Percentiles rank a stretch among this genome's conserved stretches.
Conservation (phyloP, 2,888 invertebrate genomes). For the Rhingia rostrata region DNA sequence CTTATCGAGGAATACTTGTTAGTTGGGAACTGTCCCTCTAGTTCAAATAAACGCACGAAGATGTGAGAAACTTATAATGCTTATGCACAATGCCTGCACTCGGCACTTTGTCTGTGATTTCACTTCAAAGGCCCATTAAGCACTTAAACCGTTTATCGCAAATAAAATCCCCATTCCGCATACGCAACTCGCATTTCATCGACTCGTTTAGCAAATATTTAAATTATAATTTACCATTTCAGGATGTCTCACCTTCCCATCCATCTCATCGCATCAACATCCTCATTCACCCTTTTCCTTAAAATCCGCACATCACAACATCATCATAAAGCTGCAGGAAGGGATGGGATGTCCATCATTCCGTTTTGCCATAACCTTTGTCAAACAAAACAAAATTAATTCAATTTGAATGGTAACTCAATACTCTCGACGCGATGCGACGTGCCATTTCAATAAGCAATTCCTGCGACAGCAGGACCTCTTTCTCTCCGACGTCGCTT, state of each 20-base stretch:
- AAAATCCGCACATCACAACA: constrained; percentile 13
- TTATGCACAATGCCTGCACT: too few species aligned
- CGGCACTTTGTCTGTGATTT: background rate
- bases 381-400: constrained; percentile 74
- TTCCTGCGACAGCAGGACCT: constrained; percentile 16
- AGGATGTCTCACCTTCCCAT: constrained; percentile 68
- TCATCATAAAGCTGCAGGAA: constrained; percentile 1
- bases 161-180: constrained; percentile 20
- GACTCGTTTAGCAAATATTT: constrained; percentile 68
- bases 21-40: too few species aligned
- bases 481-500: constrained; percentile 18
- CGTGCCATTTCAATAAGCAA: constrained; percentile 65
- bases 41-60: too few species aligned
- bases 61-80: too few species aligned
- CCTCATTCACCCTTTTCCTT: constrained; percentile 39
- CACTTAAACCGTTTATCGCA: constrained; percentile 5
- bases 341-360: background rate
- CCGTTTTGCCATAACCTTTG: constrained; percentile 57
- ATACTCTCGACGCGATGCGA: constrained; percentile 46
- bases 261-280: constrained; percentile 32
- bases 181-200: constrained; percentile 40
- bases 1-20: too few species aligned
- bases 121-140: background rate
- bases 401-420: constrained; percentile 74
- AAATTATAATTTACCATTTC: constrained; percentile 71